These are phyloP conservation scores for Lampris incognitus DNA, from an alignment of 2,113 vertebrate genomes.

Conservation along the genomic window DNA sequence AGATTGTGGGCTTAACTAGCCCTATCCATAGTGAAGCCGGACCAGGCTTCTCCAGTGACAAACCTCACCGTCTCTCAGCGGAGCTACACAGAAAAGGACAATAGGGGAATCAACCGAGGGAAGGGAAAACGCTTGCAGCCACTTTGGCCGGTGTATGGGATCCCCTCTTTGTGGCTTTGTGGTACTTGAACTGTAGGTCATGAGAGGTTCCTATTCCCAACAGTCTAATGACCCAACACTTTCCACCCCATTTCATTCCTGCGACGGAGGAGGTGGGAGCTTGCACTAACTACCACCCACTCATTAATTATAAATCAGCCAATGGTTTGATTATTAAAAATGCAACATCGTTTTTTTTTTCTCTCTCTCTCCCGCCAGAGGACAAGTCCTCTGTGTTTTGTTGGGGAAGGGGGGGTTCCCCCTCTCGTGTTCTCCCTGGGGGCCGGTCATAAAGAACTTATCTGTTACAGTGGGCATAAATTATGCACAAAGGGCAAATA, in stretches of 20 bases:
- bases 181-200: conserved; percentile 35
- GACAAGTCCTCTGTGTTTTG: conserved; percentile 60
- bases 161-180: conserved; percentile 62
- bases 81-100: conserved; percentile 31
- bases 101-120: conserved; percentile 28
- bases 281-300: conserved; percentile 58
- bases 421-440: conserved; percentile 72
- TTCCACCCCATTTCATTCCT: conserved; percentile 70
- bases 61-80: conserved; percentile 28
- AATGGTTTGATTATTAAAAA: conserved; percentile 74
- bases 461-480: conserved; percentile 67
- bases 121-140: conserved; percentile 43
- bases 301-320: conserved; percentile 75
- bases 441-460: conserved; percentile 59
- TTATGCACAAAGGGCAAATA: conserved; percentile 80
- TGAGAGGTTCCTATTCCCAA: conserved; percentile 42
- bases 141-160: conserved; percentile 51
- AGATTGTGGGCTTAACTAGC: conserved; percentile 10
- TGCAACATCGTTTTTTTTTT: conserved; percentile 60
- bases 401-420: conserved; percentile 69
- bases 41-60: conserved; percentile 55
- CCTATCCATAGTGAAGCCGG: conserved; percentile 32
- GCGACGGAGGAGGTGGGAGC: conserved; percentile 44
- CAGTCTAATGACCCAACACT: conserved; percentile 63
- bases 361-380: conserved; percentile 54